Evolutionary conservation across 2,113 vertebrate species (phyloP).

Genomic region (Rhea americana): DNA sequence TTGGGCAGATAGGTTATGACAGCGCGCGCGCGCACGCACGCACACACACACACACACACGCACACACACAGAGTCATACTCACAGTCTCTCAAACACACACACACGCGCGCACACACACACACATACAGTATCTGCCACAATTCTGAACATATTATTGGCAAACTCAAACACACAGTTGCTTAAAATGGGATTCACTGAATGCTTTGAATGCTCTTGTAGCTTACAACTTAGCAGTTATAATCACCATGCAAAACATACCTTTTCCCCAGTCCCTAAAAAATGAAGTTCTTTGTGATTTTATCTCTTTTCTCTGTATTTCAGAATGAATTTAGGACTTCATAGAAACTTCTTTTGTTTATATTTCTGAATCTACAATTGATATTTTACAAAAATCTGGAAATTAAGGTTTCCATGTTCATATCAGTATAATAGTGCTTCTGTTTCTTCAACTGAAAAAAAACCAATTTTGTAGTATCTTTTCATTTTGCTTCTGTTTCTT

Average conservation of each 20-base stretch:
- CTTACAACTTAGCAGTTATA: not conserved
- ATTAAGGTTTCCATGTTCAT: conserved; percentile 37
- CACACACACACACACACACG: not conserved
- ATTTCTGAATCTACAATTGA: conserved; percentile 35
- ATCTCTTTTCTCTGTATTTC: conserved; percentile 41
- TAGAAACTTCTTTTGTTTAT: conserved; percentile 45
- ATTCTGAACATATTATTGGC: conserved; percentile 43
- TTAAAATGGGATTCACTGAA: conserved; percentile 45
- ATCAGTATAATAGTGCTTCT: not conserved
- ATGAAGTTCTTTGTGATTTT: conserved; percentile 10
- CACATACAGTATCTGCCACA: not conserved
- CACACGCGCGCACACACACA: not conserved
- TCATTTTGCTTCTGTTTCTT: not conserved
- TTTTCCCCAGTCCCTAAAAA: conserved; percentile 16
- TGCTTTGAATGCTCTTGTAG: not conserved
- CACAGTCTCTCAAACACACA: too few species aligned
- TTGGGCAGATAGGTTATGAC: conserved; percentile 80
- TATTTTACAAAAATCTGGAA: conserved; percentile 47
- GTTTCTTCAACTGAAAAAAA: not conserved
- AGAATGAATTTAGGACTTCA: conserved; percentile 17
- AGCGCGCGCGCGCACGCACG: conserved; percentile 50
- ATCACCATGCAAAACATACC: not conserved
- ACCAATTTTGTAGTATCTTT: not conserved
- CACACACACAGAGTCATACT: too few species aligned
- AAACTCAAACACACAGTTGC: conserved; percentile 42